Evolutionary conservation across 2,888 invertebrate genomes (phyloP).

Genomic region (Sinotaia quadrata): DNA sequence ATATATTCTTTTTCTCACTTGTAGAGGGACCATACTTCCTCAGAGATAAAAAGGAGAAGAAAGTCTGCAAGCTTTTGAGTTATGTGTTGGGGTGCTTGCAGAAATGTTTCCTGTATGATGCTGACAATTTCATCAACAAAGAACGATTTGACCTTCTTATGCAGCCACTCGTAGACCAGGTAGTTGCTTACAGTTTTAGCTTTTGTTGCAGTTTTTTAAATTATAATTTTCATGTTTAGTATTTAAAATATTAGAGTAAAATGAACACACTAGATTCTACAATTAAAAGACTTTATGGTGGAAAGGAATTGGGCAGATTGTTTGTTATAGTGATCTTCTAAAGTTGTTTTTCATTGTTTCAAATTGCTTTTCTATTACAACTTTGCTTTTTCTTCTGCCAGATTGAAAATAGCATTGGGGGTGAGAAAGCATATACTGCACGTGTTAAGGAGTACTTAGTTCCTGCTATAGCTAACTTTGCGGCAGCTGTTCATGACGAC

Average conservation of each 20-base stretch:
- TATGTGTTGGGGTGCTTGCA: constrained; percentile 84
- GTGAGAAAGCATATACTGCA: constrained; percentile 77
- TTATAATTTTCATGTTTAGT: too few species aligned
- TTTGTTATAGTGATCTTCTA: too few species aligned
- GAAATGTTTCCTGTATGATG: constrained; percentile 86
- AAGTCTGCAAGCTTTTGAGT: constrained; percentile 79
- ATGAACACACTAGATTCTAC: too few species aligned
- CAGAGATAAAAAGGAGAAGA: constrained; percentile 64
- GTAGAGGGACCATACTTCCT: constrained; percentile 59
- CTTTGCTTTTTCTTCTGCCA: constrained; percentile 37
- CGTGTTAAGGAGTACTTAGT: constrained; percentile 79
- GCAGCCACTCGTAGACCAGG: constrained; percentile 90
- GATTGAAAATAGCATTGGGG: constrained; percentile 68
- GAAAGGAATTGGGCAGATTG: too few species aligned
- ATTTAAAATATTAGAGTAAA: too few species aligned
- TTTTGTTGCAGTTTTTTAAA: too few species aligned
- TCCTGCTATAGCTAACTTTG: constrained; percentile 87
- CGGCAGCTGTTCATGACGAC: constrained; percentile 84
- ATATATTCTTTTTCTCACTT: constrained; percentile 32
- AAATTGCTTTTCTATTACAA: too few species aligned
- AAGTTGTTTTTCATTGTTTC: too few species aligned
- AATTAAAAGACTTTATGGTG: too few species aligned
- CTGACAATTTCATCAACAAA: constrained; percentile 86
- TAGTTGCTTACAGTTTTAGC: too few species aligned
- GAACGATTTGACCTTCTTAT: constrained; percentile 88